Evolutionary conservation across 2,888 invertebrate species (phyloP), one percentile per base, ranked within the genome.

Genomic region (Idaea aversata): DNA sequence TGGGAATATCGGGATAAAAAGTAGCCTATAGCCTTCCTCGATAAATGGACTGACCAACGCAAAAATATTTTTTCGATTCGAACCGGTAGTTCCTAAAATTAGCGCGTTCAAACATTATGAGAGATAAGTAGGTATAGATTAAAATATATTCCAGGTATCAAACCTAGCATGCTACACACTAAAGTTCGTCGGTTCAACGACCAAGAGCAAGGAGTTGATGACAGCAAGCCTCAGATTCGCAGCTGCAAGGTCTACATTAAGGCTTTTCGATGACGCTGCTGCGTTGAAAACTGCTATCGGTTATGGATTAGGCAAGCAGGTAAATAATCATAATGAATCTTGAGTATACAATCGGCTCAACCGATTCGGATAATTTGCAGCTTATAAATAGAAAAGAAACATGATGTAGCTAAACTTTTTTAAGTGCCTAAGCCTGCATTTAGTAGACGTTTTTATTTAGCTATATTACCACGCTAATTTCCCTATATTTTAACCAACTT

Each of bases 181-280:
- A 15, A 97, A 97, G 87, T 90, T 96, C 67, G 93, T 95, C 76
- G 95, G 96, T 5, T 89, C 96, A 15, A 88, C 93, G 60, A 77
- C 91, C n/a, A 88, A 93, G 25, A 90, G 95, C 75, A 87, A 93
- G 72, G 88, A 93, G 0, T 84, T 94, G 58, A 70, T 95, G 75
- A 89, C 94, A 5, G 94, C 95, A 58, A 96, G 97, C 81, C 95
- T 95, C 25, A 94, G 95, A 73, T 93, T 97, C 77, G 96, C 96
- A 5, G 94, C 93, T 57, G 96, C 96, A 6, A 94, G 98, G 76
- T 95, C 97, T 2, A 95, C 96, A 1, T 82, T 97, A 69, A 93
- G 98, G 7, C 93, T 98, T 59, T 95, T 98, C 74, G 98, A 98
- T 85, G 98, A 98, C 79, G 94, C 97, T 63, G 95, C 97, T 0